A percentile compares a stretch with the other conserved stretches of the same genome.
These are phyloP conservation scores for Philantomba maxwellii DNA, from an alignment of 2,113 vertebrate genomes.

Conservation along the genomic window DNA sequence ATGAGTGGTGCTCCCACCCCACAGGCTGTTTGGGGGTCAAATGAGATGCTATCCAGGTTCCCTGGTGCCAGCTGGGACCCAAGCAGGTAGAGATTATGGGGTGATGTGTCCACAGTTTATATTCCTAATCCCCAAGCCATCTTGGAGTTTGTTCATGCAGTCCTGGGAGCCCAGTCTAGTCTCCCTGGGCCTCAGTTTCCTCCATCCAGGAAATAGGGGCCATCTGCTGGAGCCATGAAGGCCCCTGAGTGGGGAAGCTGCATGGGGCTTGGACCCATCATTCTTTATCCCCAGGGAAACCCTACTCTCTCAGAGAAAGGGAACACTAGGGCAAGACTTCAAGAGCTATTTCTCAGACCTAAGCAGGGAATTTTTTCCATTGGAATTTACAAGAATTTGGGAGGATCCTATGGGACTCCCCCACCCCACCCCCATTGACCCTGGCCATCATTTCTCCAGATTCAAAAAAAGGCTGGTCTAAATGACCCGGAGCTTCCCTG, in stretches of 20 bases:
- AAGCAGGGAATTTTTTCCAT: background rate
- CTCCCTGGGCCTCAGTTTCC: background rate
- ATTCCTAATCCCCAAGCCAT: background rate
- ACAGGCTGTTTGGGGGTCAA: constrained; percentile 21
- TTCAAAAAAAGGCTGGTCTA: background rate
- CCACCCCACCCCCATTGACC: background rate
- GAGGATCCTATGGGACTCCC: background rate
- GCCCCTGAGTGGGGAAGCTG: background rate
- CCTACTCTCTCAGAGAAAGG: background rate
- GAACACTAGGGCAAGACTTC: background rate
- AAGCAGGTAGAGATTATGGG: constrained; percentile 41
- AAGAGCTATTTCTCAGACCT: background rate
- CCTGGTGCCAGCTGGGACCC: background rate
- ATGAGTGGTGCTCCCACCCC: background rate
- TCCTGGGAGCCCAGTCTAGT: background rate
- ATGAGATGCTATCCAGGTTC: constrained; percentile 39
- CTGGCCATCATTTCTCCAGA: background rate
- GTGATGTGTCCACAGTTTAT: background rate
- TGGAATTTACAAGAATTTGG: background rate
- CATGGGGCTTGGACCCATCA: background rate
- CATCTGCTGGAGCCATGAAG: background rate
- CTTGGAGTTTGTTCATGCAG: background rate
- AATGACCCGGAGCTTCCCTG: background rate
- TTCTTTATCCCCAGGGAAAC: background rate
- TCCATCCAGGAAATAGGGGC: background rate